Evolutionary conservation across 1,140 invertebrate species (phyloP).

Genomic region (Conus ventricosus): DNA sequence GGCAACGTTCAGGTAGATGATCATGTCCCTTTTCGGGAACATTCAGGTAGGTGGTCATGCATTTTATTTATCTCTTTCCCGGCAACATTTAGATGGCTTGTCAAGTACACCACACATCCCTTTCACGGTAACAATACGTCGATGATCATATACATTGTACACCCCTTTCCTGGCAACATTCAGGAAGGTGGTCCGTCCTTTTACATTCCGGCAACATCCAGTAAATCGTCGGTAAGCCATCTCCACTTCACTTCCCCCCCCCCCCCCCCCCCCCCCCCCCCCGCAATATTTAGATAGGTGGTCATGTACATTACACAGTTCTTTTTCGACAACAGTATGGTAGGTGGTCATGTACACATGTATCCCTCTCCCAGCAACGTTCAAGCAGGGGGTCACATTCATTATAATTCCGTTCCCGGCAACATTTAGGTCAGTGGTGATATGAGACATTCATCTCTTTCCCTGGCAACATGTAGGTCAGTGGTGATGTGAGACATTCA

Average conservation of each 20-base stretch:
- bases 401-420: slow-evolving; percentile 68
- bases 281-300: background rate
- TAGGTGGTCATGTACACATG: slow-evolving; percentile 32
- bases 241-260: too few relatives aligned
- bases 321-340: background rate
- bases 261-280: too few relatives aligned
- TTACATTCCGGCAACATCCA: too few relatives aligned
- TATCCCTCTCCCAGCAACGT: slow-evolving; percentile 68
- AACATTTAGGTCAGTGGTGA: background rate
- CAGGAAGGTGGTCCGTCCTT: background rate
- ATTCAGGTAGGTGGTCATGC: too few relatives aligned
- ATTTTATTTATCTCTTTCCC: too few relatives aligned
- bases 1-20: too few relatives aligned
- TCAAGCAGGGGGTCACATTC: slow-evolving; percentile 37
- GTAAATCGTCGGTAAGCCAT: too few relatives aligned
- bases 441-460: slow-evolving; percentile 60
- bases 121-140: slow-evolving; percentile 57
- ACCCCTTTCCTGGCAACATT: too few relatives aligned
- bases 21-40: too few relatives aligned
- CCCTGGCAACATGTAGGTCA: slow-evolving; percentile 52
- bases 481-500: background rate
- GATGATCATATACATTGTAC: too few relatives aligned
- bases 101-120: slow-evolving; percentile 31
- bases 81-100: slow-evolving; percentile 13
- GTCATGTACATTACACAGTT: background rate